Evolutionary conservation across 2,888 invertebrate genomes (phyloP), one percentile per base, ranked within the genome.

Genomic region (Ametastegia equiseti): DNA sequence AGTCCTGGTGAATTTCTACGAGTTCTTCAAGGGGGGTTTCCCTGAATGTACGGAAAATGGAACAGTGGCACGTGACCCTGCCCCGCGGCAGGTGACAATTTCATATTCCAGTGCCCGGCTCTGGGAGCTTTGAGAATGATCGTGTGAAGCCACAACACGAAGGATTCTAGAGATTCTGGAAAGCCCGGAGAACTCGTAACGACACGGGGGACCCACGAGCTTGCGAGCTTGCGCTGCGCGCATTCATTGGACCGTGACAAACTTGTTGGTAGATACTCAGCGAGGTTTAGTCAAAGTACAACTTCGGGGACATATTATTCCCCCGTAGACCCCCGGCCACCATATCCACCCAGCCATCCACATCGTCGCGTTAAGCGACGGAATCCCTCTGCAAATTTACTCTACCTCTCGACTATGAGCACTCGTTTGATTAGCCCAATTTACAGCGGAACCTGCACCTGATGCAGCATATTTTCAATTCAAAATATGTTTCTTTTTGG

Each of bases 171-270:
- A n/a, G n/a, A 47, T 9, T 13, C 47, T 4, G 47, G n/a, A n/a
- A n/a, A n/a, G n/a, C n/a, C n/a, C n/a, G n/a, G n/a, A 33, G 63
- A 67, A 67, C 65, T 19, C 39, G n/a, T 67, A 67, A 67, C 65
- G 65, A 67, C 65, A 23, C 19, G 9, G n/a, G 65, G 19, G 65
- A 67, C 65, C 36, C 9, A 23, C 65, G 65, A 19, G n/a, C n/a
- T n/a, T n/a, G n/a, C n/a, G n/a, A n/a, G n/a, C n/a, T n/a, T n/a
- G n/a, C n/a, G n/a, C n/a, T n/a, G n/a, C 19, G 65, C 36, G 65
- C 15, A 39, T 39, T 39, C 65, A 39, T 67, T 39, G 65, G 65
- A 39, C 65, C 39, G 19, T 67, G 65, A 23, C 65, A 39, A 67
- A 67, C 39, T 67, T 67, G 65, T 67, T 67, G 39, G 39, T 23